Conservation (phyloP, 2,113 vertebrate species). For the Neoarius graeffei region DNA sequence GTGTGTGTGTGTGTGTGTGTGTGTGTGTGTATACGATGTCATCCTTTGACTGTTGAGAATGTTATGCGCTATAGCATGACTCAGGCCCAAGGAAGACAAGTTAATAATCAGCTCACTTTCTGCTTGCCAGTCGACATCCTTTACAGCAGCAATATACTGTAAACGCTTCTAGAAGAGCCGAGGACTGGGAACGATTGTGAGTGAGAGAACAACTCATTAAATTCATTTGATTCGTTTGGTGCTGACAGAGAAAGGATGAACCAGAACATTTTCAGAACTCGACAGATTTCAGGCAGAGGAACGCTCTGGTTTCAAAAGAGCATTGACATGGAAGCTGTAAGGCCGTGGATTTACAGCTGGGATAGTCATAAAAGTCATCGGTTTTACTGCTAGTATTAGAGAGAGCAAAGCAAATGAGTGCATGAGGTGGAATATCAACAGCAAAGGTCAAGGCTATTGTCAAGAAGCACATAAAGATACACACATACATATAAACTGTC, state of each 20-base stretch:
- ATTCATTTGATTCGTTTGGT: conserved; percentile 18
- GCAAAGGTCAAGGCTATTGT: conserved; percentile 10
- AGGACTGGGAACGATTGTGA: neutral
- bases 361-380: conserved; percentile 7
- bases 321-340: conserved; percentile 1
- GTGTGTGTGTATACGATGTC: neutral
- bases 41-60: neutral
- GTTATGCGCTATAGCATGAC: neutral
- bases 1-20: conserved; percentile 1
- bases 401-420: neutral
- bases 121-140: conserved; percentile 1
- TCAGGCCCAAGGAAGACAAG: conserved; percentile 8
- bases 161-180: neutral
- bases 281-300: neutral
- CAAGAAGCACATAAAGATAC: neutral
- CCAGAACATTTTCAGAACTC: conserved; percentile 1
- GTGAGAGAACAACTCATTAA: conserved; percentile 12
- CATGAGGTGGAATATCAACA: neutral
- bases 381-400: conserved; percentile 20
- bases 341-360: neutral
- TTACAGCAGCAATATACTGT: conserved; percentile 41
- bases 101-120: conserved; percentile 46
- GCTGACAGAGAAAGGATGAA: conserved; percentile 10
- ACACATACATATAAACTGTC: neutral
- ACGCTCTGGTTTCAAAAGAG: neutral